These are phyloP conservation scores for Oasisia sp. DNA, from an alignment of 2,888 invertebrate species.

Conservation along the genomic window DNA sequence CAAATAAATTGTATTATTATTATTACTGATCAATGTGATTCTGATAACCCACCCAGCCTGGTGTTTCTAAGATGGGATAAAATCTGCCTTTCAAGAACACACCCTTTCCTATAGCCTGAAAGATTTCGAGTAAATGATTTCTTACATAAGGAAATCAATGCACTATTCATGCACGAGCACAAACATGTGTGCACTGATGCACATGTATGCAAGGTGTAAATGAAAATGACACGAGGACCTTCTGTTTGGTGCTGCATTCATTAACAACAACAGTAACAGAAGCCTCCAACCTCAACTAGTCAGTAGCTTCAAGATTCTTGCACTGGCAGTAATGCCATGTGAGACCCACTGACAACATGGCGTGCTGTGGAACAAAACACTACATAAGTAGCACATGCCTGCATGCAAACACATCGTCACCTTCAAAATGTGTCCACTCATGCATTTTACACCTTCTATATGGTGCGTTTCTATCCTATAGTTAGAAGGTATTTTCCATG, in stretches of 20 bases:
- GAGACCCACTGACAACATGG: no score
- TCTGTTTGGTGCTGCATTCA: background rate
- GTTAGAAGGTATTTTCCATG: no score
- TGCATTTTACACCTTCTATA: background rate
- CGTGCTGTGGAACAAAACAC: no score
- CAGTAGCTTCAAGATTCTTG: no score
- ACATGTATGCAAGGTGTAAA: background rate
- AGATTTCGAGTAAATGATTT: background rate
- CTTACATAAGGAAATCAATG: background rate
- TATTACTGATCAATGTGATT: background rate
- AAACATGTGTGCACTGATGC: background rate
- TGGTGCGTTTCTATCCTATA: no score
- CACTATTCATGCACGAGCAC: background rate
- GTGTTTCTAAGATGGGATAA: background rate
- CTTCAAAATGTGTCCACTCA: background rate
- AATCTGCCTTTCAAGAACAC: background rate
- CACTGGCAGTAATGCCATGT: no score
- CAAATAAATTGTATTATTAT: no score
- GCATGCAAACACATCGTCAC: background rate
- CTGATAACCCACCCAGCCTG: background rate
- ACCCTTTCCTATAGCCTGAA: background rate
- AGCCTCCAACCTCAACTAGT: no score
- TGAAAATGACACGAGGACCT: background rate
- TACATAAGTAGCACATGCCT: background rate
- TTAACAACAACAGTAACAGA: no score